Percentiles rank a stretch among this genome's conserved stretches.
Evolutionary conservation across 1,140 invertebrate genomes (phyloP).

Genomic region (Vanessa atalanta): DNA sequence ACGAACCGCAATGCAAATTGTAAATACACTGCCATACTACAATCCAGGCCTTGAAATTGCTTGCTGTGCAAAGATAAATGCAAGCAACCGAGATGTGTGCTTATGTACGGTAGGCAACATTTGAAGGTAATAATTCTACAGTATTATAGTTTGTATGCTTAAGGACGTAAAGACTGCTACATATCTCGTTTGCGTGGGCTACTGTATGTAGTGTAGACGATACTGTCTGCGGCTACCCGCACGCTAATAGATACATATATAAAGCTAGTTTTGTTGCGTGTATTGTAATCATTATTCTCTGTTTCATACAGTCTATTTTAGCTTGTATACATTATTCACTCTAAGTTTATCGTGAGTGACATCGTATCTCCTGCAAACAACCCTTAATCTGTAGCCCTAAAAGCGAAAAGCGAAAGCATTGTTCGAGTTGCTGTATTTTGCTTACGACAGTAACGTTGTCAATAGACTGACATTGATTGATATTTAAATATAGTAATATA

Average conservation of each 20-base stretch:
- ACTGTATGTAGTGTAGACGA: conserved; percentile 32
- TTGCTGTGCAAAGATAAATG: conserved; percentile 56
- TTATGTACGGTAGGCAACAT: conserved; percentile 24
- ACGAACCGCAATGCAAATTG: conserved; percentile 53
- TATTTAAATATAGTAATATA: background rate
- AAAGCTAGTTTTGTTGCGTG: background rate
- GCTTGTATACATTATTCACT: conserved; percentile 3
- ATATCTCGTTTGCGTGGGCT: conserved; percentile 5
- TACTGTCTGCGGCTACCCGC: conserved; percentile 38
- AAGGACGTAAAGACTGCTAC: conserved; percentile 12
- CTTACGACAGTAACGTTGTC: conserved; percentile 28
- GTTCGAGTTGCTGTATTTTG: conserved; percentile 32
- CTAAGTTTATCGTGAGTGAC: background rate
- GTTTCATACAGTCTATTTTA: conserved; percentile 5
- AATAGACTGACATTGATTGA: conserved; percentile 23
- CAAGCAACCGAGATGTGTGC: conserved; percentile 45
- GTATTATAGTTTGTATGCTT: conserved; percentile 20
- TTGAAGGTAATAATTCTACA: conserved; percentile 16
- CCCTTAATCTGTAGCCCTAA: conserved; percentile 37
- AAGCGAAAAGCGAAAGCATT: conserved; percentile 31
- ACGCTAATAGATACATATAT: conserved; percentile 34
- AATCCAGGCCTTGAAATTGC: conserved; percentile 51
- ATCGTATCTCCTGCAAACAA: conserved; percentile 33
- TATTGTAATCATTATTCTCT: conserved; percentile 1
- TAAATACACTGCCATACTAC: conserved; percentile 53